Percentiles rank a stretch among this genome's conserved stretches.
Conservation (phyloP, 2,113 vertebrate genomes). For the Edolisoma coerulescens region DNA sequence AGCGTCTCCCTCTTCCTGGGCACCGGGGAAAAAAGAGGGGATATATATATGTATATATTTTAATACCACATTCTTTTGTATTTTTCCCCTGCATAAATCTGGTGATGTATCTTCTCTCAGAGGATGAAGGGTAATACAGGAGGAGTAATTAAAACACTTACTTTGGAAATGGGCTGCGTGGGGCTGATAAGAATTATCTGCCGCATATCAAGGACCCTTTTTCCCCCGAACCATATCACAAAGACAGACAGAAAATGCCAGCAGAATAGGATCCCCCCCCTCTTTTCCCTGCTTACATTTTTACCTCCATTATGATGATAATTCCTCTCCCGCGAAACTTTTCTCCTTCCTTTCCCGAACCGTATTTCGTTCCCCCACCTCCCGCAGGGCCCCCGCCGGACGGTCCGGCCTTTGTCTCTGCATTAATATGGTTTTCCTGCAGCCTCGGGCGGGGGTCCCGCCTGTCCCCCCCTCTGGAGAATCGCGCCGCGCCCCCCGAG, state of each 20-base stretch:
- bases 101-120: conserved; percentile 61
- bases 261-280: conserved; percentile 54
- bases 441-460: neutral
- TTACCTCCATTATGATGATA: conserved; percentile 70
- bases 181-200: conserved; percentile 80
- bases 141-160: conserved; percentile 80
- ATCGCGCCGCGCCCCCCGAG: neutral
- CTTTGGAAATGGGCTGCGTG: conserved; percentile 72
- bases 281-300: conserved; percentile 34
- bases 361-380: conserved; percentile 12
- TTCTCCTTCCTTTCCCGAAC: conserved; percentile 14
- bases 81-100: conserved; percentile 45
- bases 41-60: conserved; percentile 16
- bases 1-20: neutral
- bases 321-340: conserved; percentile 56
- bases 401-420: conserved; percentile 17
- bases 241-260: conserved; percentile 77
- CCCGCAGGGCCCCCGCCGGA: neutral
- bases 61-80: conserved; percentile 24
- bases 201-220: conserved; percentile 71
- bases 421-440: neutral
- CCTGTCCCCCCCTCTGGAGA: neutral
- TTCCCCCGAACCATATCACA: conserved; percentile 71
- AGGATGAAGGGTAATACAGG: conserved; percentile 63
- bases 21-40: neutral